These are phyloP conservation scores for Lithophane socia DNA, from an alignment of 2,888 invertebrate genomes.

Conservation along the genomic window DNA sequence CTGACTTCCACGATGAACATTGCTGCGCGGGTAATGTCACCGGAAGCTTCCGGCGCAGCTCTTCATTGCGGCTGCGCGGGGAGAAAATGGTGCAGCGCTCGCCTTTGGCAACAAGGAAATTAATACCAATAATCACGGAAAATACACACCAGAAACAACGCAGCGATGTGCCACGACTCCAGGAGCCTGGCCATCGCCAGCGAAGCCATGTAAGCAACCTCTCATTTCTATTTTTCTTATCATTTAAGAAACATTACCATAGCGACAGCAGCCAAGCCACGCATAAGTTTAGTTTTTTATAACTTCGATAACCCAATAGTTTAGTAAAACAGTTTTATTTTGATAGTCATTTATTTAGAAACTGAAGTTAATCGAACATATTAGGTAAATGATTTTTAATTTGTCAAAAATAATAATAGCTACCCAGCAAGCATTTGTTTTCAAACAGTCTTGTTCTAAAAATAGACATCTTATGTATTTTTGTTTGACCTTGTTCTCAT, in stretches of 20 bases:
- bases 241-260: conserved; percentile 68
- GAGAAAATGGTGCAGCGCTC: conserved; percentile 91
- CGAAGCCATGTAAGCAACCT: conserved; percentile 89
- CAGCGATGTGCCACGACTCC: conserved; percentile 86
- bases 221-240: conserved; percentile 12
- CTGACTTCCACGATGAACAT: conserved; percentile 87
- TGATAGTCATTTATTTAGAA: conserved; percentile 24
- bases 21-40: conserved; percentile 89
- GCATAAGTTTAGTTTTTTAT: conserved; percentile 49
- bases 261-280: conserved; percentile 69
- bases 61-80: conserved; percentile 93
- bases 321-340: conserved; percentile 27
- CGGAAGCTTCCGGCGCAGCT: conserved; percentile 91
- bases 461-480: not conserved
- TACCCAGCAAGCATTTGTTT: conserved; percentile 32
- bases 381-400: not conserved
- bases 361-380: conserved; percentile 22
- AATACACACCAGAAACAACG: conserved; percentile 87
- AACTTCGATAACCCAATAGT: conserved; percentile 17
- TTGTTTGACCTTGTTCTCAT: conserved; percentile 30
- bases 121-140: conserved; percentile 92
- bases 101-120: conserved; percentile 88
- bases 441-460: conserved; percentile 13
- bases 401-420: not conserved
- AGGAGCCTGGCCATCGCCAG: conserved; percentile 88